Conservation (phyloP, 2,113 vertebrate genomes). For the Tragelaphus scriptus region DNA sequence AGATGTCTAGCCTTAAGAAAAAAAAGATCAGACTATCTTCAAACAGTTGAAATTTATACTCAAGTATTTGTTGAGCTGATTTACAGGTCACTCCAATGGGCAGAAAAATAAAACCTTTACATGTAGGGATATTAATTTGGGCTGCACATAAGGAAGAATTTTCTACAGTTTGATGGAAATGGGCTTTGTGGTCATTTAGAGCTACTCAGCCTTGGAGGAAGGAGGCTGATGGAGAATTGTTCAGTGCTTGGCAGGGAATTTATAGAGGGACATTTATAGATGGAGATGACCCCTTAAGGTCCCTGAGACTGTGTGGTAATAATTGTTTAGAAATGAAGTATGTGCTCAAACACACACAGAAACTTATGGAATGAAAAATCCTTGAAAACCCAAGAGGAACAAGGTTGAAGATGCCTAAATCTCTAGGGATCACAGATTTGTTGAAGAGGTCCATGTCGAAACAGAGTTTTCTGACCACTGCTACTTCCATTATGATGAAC, state of each 20-base stretch:
- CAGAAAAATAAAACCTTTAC: not conserved
- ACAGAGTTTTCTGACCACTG: not conserved
- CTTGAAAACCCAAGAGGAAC: not conserved
- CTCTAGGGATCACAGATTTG: not conserved
- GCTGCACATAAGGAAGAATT: not conserved
- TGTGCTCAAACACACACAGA: not conserved
- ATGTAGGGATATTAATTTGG: not conserved
- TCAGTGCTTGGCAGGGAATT: not conserved
- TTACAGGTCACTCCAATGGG: not conserved
- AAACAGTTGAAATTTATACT: not conserved
- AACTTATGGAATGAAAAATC: not conserved
- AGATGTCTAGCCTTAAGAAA: not conserved
- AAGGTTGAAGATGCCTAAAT: not conserved
- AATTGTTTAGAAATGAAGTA: not conserved
- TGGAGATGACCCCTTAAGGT: not conserved
- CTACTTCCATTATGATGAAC: not conserved
- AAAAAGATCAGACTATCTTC: not conserved
- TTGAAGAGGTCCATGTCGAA: not conserved
- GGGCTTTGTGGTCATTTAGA: not conserved
- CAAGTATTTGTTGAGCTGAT: not conserved
- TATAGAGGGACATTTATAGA: not conserved
- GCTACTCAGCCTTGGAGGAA: not conserved
- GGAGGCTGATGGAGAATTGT: not conserved
- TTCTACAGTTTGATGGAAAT: not conserved
- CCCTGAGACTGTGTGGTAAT: not conserved